Evolutionary conservation across 2,888 invertebrate species (phyloP), one percentile per base, ranked within the genome.

Genomic region (Diarsia dahlii): DNA sequence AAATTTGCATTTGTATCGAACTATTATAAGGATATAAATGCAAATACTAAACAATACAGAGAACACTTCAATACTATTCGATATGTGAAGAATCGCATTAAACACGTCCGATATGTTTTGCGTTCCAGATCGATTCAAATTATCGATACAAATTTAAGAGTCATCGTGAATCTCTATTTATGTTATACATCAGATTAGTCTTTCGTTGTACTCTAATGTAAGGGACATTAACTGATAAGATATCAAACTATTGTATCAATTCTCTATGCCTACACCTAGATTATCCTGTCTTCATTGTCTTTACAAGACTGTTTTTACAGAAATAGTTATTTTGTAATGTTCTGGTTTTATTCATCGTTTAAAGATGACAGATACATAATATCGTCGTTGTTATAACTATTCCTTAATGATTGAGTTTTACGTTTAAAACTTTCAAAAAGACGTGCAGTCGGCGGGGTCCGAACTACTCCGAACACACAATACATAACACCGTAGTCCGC

Each of bases 141-240:
- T 52, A 23, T 23, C 23, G 28, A 28, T 58, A 28, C 3, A 28
- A 58, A 15, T 23, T 15, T 13, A 56, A 58, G 15, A 28, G 58
- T 28, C 6, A 39, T 6, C 2, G 23, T 23, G 23, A 15, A 58
- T 28, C 58, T 15, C 58, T 28, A 58, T 8, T 58, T 3, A 15
- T 58, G 28, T 15, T 28, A 23, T 50, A 48, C 2, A 56, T 48
- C 9, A 50, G 52, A 69, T 70, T n/a, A 20, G 4, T 65, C 28
- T 28, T 15, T 10, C 45, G 48, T 80, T 68, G n/a, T 58, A 64
- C 23, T 63, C 15, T 1, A 18, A 73, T 50, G 15, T 34, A 46
- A 67, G 56, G 23, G 23, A 23, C 45, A 67, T 56, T 67, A 63
- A 39, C 50, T 65, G 63, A 63, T 79, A 67, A 13, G 50, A 50